These are phyloP conservation scores for Echeneis naucrates DNA, from an alignment of 2,797 vertebrate genomes.

Conservation along the genomic window DNA sequence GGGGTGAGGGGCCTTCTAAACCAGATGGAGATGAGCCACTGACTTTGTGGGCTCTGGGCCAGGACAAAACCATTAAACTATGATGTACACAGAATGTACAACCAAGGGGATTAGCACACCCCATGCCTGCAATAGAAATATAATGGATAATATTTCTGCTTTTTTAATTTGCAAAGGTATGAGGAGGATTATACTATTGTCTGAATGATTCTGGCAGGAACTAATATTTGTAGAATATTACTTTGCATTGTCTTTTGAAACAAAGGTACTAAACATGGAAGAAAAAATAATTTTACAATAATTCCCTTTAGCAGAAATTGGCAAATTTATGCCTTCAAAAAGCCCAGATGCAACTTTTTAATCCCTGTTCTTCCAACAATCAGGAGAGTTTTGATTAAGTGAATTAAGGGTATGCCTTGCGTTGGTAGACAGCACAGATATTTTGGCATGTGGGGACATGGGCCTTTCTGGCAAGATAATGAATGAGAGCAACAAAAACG, in stretches of 20 bases:
- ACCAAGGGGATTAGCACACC: constrained; percentile 73
- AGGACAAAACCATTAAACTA: constrained; percentile 69
- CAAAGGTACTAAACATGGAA: constrained; percentile 48
- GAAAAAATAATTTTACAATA: constrained; percentile 49
- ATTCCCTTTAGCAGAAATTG: constrained; percentile 66
- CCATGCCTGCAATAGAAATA: constrained; percentile 57
- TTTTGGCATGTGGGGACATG: constrained; percentile 38
- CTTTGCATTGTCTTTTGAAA: constrained; percentile 68
- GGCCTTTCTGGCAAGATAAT: constrained; percentile 53
- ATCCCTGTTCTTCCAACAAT: constrained; percentile 56
- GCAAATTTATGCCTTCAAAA: constrained; percentile 55
- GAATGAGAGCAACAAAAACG: constrained; percentile 36
- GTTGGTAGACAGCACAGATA: constrained; percentile 47
- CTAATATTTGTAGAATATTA: constrained; percentile 63
- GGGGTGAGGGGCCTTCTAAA: constrained; percentile 37
- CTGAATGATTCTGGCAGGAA: constrained; percentile 52
- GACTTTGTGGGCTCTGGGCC: constrained; percentile 73
- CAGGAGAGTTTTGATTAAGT: constrained; percentile 66
- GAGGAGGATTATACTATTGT: constrained; percentile 68
- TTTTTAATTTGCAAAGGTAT: constrained; percentile 62
- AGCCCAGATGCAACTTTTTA: constrained; percentile 52
- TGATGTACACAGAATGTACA: constrained; percentile 69
- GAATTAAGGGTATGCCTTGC: constrained; percentile 44
- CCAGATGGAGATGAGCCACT: constrained; percentile 68
- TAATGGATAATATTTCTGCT: constrained; percentile 61